Evolutionary conservation across 2,888 invertebrate species (phyloP).

Genomic region (Cantharis lateralis): DNA sequence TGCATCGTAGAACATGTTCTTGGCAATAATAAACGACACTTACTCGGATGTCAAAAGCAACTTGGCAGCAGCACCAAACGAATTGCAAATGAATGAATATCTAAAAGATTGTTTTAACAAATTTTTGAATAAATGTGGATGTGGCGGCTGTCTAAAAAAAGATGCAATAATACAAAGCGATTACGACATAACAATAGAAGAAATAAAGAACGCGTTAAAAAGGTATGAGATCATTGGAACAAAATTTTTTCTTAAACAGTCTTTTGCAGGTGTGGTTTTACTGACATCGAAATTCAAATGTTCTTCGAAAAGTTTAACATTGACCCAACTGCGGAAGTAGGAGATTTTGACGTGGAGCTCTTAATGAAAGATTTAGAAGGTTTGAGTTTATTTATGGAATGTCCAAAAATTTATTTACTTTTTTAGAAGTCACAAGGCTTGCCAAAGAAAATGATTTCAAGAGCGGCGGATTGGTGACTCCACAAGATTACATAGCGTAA

Average conservation of each 20-base stretch:
- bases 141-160: constrained; percentile 30
- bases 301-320: constrained; percentile 68
- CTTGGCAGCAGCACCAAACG: constrained; percentile 57
- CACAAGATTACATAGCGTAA: not conserved
- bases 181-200: constrained; percentile 44
- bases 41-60: constrained; percentile 76
- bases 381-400: not conserved
- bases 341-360: constrained; percentile 41
- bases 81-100: constrained; percentile 64
- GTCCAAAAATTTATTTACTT: not conserved
- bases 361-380: constrained; percentile 39
- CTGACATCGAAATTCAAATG: constrained; percentile 68
- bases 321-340: constrained; percentile 51
- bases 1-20: constrained; percentile 70
- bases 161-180: constrained; percentile 37
- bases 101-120: constrained; percentile 60
- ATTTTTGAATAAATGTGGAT: constrained; percentile 56
- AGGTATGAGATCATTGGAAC: constrained; percentile 39
- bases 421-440: not conserved
- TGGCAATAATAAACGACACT: constrained; percentile 80
- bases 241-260: not conserved
- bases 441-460: not conserved
- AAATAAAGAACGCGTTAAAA: constrained; percentile 48
- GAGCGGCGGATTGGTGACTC: not conserved
- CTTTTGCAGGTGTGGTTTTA: constrained; percentile 62